A percentile compares a stretch with the other conserved stretches of the same genome.
These are phyloP conservation scores for Zaprionus inermis DNA, from an alignment of 1,140 invertebrate genomes.

Conservation along the genomic window DNA sequence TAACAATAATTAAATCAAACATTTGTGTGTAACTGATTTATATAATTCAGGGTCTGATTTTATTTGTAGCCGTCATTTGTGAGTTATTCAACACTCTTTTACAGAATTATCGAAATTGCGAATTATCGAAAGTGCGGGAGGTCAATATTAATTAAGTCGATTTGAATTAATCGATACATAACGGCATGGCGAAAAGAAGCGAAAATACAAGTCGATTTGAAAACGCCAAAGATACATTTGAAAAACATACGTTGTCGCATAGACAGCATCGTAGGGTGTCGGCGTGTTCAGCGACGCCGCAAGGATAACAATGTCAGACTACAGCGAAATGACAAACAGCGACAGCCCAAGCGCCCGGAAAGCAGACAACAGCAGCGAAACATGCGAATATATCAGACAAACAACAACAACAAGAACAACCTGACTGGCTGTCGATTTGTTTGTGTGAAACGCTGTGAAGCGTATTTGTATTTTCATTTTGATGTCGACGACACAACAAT, in stretches of 20 bases:
- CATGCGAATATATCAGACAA: conserved; percentile 55
- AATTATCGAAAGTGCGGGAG: not conserved
- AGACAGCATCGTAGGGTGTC: conserved; percentile 44
- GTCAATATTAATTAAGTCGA: not conserved
- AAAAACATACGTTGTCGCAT: not conserved
- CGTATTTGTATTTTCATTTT: conserved; percentile 77
- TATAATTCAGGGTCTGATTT: no score
- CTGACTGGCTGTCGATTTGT: conserved; percentile 65
- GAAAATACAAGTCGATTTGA: no score
- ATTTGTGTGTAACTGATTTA: no score
- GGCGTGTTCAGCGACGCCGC: conserved; percentile 20
- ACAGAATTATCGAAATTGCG: not conserved
- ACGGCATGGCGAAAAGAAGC: not conserved
- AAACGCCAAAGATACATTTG: no score
- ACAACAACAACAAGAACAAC: conserved; percentile 36
- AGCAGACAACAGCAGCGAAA: conserved; percentile 56
- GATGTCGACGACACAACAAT: conserved; percentile 53
- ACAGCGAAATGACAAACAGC: conserved; percentile 73
- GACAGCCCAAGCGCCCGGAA: conserved; percentile 70
- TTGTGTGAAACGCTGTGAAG: conserved; percentile 73
- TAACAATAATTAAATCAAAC: no score
- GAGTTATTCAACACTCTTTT: not conserved
- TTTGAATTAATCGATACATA: not conserved
- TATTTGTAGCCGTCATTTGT: not conserved
- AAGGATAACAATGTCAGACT: conserved; percentile 74